phyloP scores from a whole-genome alignment of 2,797 vertebrate species.

The Halcyon smyrnensis region DNA sequence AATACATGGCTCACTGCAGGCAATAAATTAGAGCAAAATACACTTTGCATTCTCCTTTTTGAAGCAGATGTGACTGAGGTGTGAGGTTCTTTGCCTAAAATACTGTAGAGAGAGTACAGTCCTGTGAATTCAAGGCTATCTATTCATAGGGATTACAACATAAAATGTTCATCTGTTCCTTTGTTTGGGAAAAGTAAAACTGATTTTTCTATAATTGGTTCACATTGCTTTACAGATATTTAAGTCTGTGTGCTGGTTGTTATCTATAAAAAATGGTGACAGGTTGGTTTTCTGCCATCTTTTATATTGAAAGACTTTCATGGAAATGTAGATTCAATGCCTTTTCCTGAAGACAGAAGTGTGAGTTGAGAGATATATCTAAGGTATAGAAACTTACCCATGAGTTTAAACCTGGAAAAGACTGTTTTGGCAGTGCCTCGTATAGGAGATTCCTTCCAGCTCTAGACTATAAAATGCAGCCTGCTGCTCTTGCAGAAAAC shows the following conservation, averaged over 20 bases:
- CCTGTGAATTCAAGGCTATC: neutral
- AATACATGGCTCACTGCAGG: neutral
- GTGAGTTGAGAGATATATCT: neutral
- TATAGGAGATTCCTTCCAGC: neutral
- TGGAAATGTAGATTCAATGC: neutral
- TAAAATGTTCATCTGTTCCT: neutral
- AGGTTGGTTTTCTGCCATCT: neutral
- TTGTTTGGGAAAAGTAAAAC: neutral
- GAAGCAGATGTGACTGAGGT: neutral
- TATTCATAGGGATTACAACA: neutral
- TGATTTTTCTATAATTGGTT: neutral
- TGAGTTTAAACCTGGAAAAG: neutral
- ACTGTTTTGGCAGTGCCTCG: neutral
- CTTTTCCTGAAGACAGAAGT: neutral
- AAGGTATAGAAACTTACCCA: neutral
- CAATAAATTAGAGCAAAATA: neutral
- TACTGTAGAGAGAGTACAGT: neutral
- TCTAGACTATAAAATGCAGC: neutral
- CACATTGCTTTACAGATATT: neutral
- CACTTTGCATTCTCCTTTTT: neutral
- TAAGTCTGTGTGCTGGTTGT: neutral
- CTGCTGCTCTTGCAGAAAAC: neutral
- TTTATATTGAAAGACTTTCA: neutral
- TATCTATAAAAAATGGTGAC: neutral
- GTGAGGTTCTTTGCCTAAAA: neutral